Evolutionary conservation across 2,797 vertebrate species (phyloP), one percentile per base, ranked within the genome.

Genomic region (Phaenicophaeus curvirostris): DNA sequence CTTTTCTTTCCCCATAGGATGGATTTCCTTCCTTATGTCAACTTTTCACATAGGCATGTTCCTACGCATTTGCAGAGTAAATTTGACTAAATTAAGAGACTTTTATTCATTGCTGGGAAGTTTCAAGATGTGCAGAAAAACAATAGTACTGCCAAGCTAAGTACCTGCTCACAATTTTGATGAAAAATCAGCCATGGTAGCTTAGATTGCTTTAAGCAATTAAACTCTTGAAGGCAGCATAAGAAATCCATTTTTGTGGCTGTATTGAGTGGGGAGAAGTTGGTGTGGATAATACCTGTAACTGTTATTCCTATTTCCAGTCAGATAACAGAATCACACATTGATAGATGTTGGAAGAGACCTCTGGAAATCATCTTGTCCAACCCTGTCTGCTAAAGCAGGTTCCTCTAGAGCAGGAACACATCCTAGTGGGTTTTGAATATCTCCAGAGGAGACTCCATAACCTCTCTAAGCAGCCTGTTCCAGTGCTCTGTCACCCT

Each of bases 21-120:
- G 30, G n/a, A 85, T 94, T 95, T 89, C 53, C 20, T 15, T 76
- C 42, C 55, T 66, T 95, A 48, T 89, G 94, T 81, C 51, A 65
- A 10, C 42, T 63, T 95, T 86, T 74, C 83, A 41, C 31, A 42
- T 59, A 59, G 57, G 21, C 39, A 21, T 63, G 14, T 73, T 92
- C 20, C 28, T 85, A 6, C 82, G 25, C 33, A 48, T 79, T 94
- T 88, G 25, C n/a, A 79, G 84, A 67, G 90, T 69, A 33, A 76
- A 67, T 79, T 25, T 74, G 14, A 51, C 57, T 87, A 73, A 63
- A 76, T 79, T 65, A 57, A 30, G 35, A 55, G 74, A 37, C 13
- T 87, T 96, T 86, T 55, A 39, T 79, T 59, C 14, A 9, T 73
- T 88, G 51, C 19, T 80, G 71, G 31, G 41, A 90, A 66, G 41